Conservation (phyloP, 2,888 invertebrate species). For the Vesta saturnalis region DNA sequence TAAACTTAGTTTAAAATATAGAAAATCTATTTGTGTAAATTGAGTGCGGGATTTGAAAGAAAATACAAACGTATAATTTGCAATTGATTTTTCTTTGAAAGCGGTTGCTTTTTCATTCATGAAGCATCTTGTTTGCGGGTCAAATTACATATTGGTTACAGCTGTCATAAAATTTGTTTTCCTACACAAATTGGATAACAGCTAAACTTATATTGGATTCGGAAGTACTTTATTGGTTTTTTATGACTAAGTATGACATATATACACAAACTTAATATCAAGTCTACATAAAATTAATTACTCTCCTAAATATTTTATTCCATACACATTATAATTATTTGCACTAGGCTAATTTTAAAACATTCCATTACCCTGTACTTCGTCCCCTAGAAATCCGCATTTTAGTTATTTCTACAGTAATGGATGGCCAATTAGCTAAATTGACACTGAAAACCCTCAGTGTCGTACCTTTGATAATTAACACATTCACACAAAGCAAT, state of each 20-base stretch:
- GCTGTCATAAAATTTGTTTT: slow-evolving; percentile 39
- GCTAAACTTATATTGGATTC: slow-evolving; percentile 37
- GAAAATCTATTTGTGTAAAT: slow-evolving; percentile 5
- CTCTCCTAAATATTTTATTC: no score
- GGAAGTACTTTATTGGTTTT: slow-evolving; percentile 36
- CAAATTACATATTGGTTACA: slow-evolving; percentile 40
- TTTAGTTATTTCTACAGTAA: no score
- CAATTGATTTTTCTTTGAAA: slow-evolving; percentile 31
- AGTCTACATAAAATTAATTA: no score
- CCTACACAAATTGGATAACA: slow-evolving; percentile 35
- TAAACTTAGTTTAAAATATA: background rate
- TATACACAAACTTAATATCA: no score
- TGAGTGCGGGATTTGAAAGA: slow-evolving; percentile 16
- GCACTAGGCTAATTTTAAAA: no score
- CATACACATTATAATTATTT: no score
- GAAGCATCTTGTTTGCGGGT: slow-evolving; percentile 33
- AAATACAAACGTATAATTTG: slow-evolving; percentile 27
- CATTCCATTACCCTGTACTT: no score
- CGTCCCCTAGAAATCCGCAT: no score
- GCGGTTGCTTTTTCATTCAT: slow-evolving; percentile 28
- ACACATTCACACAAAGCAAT: no score
- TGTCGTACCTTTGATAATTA: no score
- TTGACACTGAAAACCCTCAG: no score
- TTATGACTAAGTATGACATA: background rate
- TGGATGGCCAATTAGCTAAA: no score